Evolutionary conservation across 2,797 vertebrate genomes (phyloP), one percentile per base, ranked within the genome.

Genomic region (Arremon aurantiirostris): DNA sequence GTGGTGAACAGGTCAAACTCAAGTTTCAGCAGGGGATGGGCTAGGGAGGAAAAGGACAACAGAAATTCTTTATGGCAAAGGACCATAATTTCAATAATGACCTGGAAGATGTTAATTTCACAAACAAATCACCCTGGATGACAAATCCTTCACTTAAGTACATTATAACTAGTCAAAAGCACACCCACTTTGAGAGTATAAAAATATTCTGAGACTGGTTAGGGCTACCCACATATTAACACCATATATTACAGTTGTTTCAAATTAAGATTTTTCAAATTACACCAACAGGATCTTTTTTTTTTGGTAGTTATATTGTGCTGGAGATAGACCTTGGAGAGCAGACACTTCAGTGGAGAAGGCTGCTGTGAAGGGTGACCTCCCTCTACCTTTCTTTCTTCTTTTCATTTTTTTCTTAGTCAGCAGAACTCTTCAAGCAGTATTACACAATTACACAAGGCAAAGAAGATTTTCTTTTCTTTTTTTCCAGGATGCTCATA

Each of bases 191-290:
- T 12, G 17, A 50, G 49, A 84, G 20, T 49, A 69, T 42, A 80
- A 81, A 91, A 78, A 94, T 78, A 75, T 24, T 70, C 81, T n/a
- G 57, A 50, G 47, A 60, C 37, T 41, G 32, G 52, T 83, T 82
- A 79, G 49, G 81, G 14, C 71, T 86, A 53, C 61, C 65, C 34
- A 81, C 57, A 53, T 70, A n/a, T 78, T 83, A 90, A 52, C 30
- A 35, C 71, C 10, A 39, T 84, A 17, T 52, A 75, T 90, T 76
- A 37, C 61, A 93, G 70, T 61, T 90, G 55, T 84, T 95, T 89
- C 52, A 65, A 96, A 77, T 27, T 1, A 14, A 64, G 18, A 20
- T 49, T 93, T 95, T 95, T 96, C 70, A 66, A 66, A 94, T 92
- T 86, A 60, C 39, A 50, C 35, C 3, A 5, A 30, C 60, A 80